phyloP scores from a whole-genome alignment of 2,797 vertebrate genomes.

The Thaleichthys pacificus region DNA sequence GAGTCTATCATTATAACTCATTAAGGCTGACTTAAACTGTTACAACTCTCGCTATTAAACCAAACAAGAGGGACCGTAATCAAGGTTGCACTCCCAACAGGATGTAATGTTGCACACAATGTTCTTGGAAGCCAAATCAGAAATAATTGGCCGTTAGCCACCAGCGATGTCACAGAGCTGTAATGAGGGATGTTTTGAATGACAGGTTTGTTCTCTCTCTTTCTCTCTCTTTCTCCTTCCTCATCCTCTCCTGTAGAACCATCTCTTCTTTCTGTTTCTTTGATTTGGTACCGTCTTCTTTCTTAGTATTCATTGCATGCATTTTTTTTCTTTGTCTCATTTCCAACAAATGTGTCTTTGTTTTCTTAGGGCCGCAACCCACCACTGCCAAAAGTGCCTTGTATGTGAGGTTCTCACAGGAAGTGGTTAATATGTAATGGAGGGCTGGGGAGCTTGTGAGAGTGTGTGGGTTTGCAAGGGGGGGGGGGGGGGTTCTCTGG shows the following conservation, averaged over 20 bases:
- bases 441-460: slow-evolving; percentile 19
- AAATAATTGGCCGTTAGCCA: slow-evolving; percentile 42
- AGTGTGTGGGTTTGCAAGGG: slow-evolving; percentile 28
- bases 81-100: slow-evolving; percentile 38
- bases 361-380: not conserved
- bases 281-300: too few relatives aligned
- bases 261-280: not conserved
- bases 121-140: slow-evolving; percentile 27
- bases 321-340: not conserved
- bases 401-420: slow-evolving; percentile 6
- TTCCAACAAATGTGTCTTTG: not conserved
- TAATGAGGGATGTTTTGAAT: slow-evolving; percentile 4
- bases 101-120: slow-evolving; percentile 20
- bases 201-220: not conserved
- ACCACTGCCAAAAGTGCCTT: too few relatives aligned
- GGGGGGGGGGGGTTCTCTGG: slow-evolving; percentile 13
- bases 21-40: slow-evolving; percentile 31
- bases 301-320: not conserved
- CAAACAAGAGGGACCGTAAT: slow-evolving; percentile 56
- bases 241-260: not conserved
- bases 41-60: slow-evolving; percentile 28
- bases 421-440: slow-evolving; percentile 23
- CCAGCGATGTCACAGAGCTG: slow-evolving; percentile 28
- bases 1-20: slow-evolving; percentile 56
- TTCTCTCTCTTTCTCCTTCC: not conserved